These are phyloP conservation scores for Lithophane semibrunnea DNA, from an alignment of 2,888 invertebrate genomes.

Conservation along the genomic window DNA sequence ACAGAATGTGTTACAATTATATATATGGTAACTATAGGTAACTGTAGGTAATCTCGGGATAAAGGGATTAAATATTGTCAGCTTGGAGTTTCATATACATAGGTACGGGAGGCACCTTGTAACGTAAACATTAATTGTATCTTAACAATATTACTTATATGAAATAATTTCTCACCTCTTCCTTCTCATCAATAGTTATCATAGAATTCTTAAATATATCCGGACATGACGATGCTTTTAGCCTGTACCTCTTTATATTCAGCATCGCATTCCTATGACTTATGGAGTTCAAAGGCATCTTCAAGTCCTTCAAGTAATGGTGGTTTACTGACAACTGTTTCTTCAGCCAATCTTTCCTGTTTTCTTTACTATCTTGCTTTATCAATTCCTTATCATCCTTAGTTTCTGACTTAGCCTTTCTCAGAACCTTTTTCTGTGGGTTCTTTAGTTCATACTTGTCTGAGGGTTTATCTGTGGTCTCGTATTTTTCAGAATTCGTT, in stretches of 20 bases:
- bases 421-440: constrained; percentile 72
- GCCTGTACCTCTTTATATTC: constrained; percentile 94
- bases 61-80: not conserved
- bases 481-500: constrained; percentile 81
- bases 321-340: constrained; percentile 90
- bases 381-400: constrained; percentile 81
- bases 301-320: constrained; percentile 93
- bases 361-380: constrained; percentile 85
- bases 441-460: constrained; percentile 78
- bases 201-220: constrained; percentile 97
- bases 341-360: constrained; percentile 86
- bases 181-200: constrained; percentile 94
- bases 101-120: not conserved
- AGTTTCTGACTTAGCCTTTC: constrained; percentile 77
- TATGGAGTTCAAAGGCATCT: constrained; percentile 94
- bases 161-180: constrained; percentile 90
- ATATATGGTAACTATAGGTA: not conserved
- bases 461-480: constrained; percentile 68
- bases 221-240: constrained; percentile 97
- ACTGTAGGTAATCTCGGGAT: no score
- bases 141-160: not conserved
- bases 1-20: not conserved
- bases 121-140: not conserved
- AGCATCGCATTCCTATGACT: constrained; percentile 96
- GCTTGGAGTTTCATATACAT: not conserved